Conservation (phyloP, 2,888 invertebrate species). For the Eupelmus urozonus region DNA sequence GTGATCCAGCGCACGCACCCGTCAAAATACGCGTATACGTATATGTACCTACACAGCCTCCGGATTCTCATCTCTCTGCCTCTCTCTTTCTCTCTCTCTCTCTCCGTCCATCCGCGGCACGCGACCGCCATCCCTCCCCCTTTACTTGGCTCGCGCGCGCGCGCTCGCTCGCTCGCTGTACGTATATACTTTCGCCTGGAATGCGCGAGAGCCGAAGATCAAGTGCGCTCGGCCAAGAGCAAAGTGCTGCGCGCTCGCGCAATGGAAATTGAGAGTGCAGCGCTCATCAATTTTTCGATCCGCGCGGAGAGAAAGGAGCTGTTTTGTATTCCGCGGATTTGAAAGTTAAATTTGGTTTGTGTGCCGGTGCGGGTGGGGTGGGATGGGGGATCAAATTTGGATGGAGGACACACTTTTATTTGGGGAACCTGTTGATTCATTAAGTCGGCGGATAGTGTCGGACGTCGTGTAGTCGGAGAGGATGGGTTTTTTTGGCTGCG, state of each 20-base stretch:
- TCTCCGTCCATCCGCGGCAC: conserved; percentile 44
- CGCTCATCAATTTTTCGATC: conserved; percentile 38
- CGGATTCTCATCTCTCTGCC: not conserved
- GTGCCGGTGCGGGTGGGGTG: not conserved
- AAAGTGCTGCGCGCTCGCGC: conserved; percentile 55
- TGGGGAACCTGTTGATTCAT: conserved; percentile 53
- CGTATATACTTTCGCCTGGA: not conserved
- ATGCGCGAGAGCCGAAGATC: conserved; percentile 47
- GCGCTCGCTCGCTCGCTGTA: not conserved
- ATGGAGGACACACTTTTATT: conserved; percentile 14
- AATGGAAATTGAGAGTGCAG: conserved; percentile 49
- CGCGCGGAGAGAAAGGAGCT: not conserved
- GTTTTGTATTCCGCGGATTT: conserved; percentile 23
- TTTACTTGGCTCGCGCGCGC: not conserved
- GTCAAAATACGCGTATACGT: not conserved
- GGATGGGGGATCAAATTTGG: too few species aligned
- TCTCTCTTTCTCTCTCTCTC: not conserved
- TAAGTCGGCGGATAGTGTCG: conserved; percentile 22
- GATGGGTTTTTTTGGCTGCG: not conserved
- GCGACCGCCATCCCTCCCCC: conserved; percentile 52
- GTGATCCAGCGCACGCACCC: conserved; percentile 9
- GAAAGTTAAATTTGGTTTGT: conserved; percentile 41
- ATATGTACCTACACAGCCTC: not conserved
- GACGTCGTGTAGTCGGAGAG: not conserved
- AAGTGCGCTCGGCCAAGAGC: conserved; percentile 70